Evolutionary conservation across 2,888 invertebrate species (phyloP).

Genomic region (Andrena flavipes): DNA sequence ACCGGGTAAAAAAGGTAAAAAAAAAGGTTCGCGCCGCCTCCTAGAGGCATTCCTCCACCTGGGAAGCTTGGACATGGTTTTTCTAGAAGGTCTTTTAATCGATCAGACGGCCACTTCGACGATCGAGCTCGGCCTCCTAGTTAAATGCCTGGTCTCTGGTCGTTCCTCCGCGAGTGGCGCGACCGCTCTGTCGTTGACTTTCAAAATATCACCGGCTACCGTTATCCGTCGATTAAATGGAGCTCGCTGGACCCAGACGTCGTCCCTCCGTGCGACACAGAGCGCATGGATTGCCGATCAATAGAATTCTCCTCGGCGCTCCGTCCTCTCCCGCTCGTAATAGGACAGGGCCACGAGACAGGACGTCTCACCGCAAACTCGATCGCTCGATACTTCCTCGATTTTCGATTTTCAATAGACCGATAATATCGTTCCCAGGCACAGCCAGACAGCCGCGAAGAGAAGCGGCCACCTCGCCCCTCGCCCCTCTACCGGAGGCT

Average conservation of each 20-base stretch:
- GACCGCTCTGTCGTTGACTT: slow-evolving; percentile 1
- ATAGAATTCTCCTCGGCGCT: slow-evolving; percentile 44
- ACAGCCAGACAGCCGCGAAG: slow-evolving; percentile 27
- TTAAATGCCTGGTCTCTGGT: not conserved
- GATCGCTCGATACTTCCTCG: slow-evolving; percentile 70
- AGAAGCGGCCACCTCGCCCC: not conserved
- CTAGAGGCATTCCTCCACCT: no score
- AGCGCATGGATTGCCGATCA: slow-evolving; percentile 58
- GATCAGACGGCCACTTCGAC: not conserved
- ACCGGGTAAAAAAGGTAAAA: not conserved
- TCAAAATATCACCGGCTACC: slow-evolving; percentile 37
- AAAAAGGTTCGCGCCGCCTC: slow-evolving; percentile 4
- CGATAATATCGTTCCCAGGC: slow-evolving; percentile 68
- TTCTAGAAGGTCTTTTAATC: not conserved
- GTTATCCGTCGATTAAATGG: slow-evolving; percentile 36
- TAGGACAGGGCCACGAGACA: slow-evolving; percentile 56
- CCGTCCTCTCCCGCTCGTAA: slow-evolving; percentile 36
- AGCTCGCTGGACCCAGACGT: not conserved
- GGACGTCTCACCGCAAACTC: slow-evolving; percentile 63
- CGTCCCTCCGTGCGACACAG: not conserved
- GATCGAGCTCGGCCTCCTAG: not conserved
- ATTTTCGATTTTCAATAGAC: slow-evolving; percentile 75
- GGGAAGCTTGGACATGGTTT: not conserved
- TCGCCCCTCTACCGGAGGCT: not conserved
- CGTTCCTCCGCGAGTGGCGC: not conserved